Evolutionary conservation across 2,113 vertebrate genomes (phyloP).

Genomic region (Euleptes europaea): DNA sequence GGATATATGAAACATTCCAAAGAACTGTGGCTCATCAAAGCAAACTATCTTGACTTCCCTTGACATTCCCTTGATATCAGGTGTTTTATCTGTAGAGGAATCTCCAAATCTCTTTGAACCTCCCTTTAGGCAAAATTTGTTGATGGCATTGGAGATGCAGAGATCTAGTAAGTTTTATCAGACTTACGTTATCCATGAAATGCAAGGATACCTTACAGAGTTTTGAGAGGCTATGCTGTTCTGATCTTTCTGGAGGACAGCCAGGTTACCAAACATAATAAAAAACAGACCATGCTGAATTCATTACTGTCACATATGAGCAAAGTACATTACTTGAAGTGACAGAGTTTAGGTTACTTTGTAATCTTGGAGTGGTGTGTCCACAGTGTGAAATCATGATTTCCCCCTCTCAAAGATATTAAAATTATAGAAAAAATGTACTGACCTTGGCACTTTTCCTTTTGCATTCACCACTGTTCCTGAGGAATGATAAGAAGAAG

Average conservation of each 20-base stretch:
- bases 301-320: not conserved
- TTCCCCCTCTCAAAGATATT: not conserved
- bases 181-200: too few relatives aligned
- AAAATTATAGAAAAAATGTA: not conserved
- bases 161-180: too few relatives aligned
- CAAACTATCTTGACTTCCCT: not conserved
- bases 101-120: not conserved
- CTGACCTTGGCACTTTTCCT: not conserved
- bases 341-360: not conserved
- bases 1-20: not conserved
- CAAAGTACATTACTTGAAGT: not conserved
- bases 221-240: not conserved
- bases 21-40: not conserved
- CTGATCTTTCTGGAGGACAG: not conserved
- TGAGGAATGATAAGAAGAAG: not conserved
- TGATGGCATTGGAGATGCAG: not conserved
- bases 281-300: accelerated
- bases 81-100: not conserved
- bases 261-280: accelerated
- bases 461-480: not conserved
- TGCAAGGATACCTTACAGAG: not conserved
- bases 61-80: not conserved
- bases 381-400: accelerated
- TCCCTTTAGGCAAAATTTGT: not conserved
- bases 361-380: not conserved